phyloP scores from a whole-genome alignment of 1,140 invertebrate species.

The Propsilocerus akamusi region DNA sequence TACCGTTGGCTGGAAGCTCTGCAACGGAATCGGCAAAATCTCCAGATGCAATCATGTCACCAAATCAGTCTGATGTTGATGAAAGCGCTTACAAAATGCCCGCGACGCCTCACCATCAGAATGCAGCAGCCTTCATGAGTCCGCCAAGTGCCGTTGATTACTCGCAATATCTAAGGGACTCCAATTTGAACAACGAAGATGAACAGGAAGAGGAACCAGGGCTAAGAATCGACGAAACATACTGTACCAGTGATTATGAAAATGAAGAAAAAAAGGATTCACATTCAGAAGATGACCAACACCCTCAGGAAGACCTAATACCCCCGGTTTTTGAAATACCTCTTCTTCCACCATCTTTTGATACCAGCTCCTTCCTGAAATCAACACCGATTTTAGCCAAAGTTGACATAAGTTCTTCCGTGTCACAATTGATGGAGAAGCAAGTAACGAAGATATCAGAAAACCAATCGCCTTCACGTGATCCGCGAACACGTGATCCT shows the following conservation, averaged over 20 bases:
- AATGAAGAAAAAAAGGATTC: constrained; percentile 24
- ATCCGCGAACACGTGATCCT: background rate
- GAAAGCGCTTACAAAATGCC: background rate
- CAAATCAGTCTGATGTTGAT: background rate
- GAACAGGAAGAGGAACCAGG: constrained; percentile 14
- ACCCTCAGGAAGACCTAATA: background rate
- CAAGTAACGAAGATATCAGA: background rate
- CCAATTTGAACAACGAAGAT: constrained; percentile 14
- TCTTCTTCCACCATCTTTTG: constrained; percentile 6
- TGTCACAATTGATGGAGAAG: background rate
- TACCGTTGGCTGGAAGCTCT: constrained; percentile 14
- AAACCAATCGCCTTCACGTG: background rate
- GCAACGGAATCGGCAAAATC: background rate
- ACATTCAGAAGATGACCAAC: constrained; percentile 8
- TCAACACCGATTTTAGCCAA: background rate
- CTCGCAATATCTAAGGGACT: constrained; percentile 24
- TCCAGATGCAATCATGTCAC: background rate
- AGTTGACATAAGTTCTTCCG: constrained; percentile 1
- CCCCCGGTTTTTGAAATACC: background rate
- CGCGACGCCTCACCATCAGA: background rate
- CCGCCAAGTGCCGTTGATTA: constrained; percentile 15
- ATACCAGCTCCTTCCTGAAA: background rate
- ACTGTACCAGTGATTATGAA: constrained; percentile 20
- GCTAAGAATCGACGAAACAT: constrained; percentile 4
- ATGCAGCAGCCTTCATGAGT: background rate